Conservation (phyloP, 2,888 invertebrate genomes). For the Lucinisca nassula region DNA sequence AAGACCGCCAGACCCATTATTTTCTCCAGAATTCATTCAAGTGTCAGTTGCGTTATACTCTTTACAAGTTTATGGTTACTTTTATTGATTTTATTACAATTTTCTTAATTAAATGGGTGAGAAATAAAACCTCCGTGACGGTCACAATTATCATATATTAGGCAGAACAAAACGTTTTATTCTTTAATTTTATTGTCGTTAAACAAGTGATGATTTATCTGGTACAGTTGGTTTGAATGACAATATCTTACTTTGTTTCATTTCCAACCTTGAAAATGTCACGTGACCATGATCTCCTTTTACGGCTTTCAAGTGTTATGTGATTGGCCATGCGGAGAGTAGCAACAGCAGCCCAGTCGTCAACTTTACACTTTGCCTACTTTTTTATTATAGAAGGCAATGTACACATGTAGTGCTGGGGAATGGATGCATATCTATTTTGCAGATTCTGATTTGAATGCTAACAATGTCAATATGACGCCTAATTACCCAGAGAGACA, state of each 20-base stretch:
- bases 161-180: constrained; percentile 16
- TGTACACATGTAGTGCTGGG: no score
- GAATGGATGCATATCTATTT: no score
- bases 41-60: background rate
- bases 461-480: no score
- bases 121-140: constrained; percentile 26
- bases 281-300: background rate
- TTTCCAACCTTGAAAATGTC: background rate
- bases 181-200: constrained; percentile 13
- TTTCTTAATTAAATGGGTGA: constrained; percentile 63
- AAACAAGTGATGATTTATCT: constrained; percentile 8
- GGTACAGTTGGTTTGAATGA: background rate
- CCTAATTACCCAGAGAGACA: no score
- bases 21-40: background rate
- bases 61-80: constrained; percentile 19
- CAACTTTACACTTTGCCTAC: no score
- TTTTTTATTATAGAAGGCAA: no score
- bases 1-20: background rate
- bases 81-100: constrained; percentile 63
- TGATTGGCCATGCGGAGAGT: no score
- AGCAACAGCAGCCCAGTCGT: no score
- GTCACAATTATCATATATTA: constrained; percentile 11
- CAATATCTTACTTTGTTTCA: background rate
- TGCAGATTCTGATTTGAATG: no score
- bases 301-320: no score